Evolutionary conservation across 2,888 invertebrate genomes (phyloP).

Genomic region (Trissolcus brochymenae): DNA sequence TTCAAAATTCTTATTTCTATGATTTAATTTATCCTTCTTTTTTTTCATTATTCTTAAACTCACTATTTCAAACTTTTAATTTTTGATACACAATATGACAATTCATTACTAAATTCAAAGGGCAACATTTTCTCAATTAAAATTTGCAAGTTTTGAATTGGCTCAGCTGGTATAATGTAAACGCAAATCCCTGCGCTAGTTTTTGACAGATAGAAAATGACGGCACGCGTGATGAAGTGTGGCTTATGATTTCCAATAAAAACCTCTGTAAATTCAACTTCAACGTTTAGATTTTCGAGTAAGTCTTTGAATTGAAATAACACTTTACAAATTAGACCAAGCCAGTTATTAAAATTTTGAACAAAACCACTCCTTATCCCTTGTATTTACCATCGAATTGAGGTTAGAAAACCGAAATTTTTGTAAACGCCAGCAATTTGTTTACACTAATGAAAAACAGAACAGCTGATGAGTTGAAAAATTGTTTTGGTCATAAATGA

Average conservation of each 20-base stretch:
- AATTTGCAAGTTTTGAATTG: background rate
- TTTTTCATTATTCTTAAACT: too few relatives aligned
- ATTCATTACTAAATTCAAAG: background rate
- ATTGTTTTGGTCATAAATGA: background rate
- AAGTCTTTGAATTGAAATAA: conserved; percentile 7
- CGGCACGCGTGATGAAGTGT: conserved; percentile 30
- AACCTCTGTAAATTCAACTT: conserved; percentile 13
- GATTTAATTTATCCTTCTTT: too few relatives aligned
- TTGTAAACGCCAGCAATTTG: background rate
- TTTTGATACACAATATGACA: too few relatives aligned
- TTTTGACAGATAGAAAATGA: conserved; percentile 49
- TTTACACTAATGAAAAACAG: conserved; percentile 6
- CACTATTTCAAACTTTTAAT: too few relatives aligned
- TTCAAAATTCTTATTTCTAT: too few relatives aligned
- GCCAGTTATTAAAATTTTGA: too few relatives aligned
- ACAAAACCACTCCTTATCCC: background rate
- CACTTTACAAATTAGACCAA: background rate
- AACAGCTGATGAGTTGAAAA: background rate
- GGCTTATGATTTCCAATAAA: conserved; percentile 37
- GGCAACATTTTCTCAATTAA: background rate
- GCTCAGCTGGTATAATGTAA: background rate
- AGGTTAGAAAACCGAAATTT: background rate
- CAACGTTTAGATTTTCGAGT: conserved; percentile 28
- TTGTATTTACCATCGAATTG: background rate
- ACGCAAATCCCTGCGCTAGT: too few relatives aligned